Evolutionary conservation across 1,140 invertebrate species (phyloP).

Genomic region (Aphidius gifuensis): DNA sequence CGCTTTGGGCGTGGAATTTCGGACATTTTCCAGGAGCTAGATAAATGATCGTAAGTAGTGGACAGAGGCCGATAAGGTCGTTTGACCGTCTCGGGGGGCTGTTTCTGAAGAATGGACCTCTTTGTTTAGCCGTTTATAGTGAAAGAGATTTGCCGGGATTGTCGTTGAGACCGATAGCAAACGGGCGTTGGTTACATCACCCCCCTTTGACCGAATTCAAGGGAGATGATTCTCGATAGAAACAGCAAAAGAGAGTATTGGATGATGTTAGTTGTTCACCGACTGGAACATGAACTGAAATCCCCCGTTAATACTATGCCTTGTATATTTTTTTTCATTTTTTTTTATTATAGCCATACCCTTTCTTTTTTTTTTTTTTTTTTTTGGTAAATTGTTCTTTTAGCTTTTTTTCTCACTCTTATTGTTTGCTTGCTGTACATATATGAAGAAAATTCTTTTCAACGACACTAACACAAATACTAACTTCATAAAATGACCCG

Average conservation of each 20-base stretch:
- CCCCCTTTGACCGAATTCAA: neutral
- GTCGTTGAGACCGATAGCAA: conserved; percentile 42
- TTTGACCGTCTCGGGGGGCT: conserved; percentile 26
- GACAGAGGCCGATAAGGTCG: conserved; percentile 49
- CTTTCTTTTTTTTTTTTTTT: conserved; percentile 12
- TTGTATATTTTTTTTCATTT: neutral
- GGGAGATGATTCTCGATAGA: neutral
- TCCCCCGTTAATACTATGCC: no score
- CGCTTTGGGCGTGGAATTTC: neutral
- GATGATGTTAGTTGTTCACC: neutral
- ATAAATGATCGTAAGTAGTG: conserved; percentile 52
- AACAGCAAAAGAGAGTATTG: conserved; percentile 1
- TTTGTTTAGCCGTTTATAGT: conserved; percentile 58
- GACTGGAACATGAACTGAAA: neutral
- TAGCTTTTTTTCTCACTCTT: conserved; percentile 10
- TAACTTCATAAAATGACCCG: conserved; percentile 42
- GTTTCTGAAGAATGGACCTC: conserved; percentile 52
- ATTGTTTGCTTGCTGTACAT: conserved; percentile 15
- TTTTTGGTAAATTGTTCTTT: conserved; percentile 9
- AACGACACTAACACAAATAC: no score
- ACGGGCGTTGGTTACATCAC: neutral
- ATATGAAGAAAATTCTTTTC: neutral
- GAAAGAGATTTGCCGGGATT: conserved; percentile 55
- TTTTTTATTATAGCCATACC: conserved; percentile 22
- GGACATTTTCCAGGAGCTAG: conserved; percentile 37